Base-by-base conservation (phyloP, 2,113 vertebrate genomes). In the Syngnathus typhle region DNA sequence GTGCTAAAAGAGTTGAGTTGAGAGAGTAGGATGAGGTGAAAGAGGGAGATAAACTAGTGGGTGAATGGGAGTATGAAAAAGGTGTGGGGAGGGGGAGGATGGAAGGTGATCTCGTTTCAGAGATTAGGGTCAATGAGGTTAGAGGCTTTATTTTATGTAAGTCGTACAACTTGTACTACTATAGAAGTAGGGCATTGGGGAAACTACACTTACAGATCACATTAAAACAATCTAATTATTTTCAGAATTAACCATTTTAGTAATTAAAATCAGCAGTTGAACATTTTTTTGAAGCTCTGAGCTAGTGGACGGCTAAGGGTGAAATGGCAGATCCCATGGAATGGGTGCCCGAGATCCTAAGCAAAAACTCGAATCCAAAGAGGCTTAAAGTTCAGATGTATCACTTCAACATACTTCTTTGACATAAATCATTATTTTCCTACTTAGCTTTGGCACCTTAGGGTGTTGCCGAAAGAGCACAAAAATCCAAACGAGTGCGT, bases 61-160 rank as follows among this genome's bases (percentile, higher is more conserved):
- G 27, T 27, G 27, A 27, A 27, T 11, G 47, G 27, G 10, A 60
- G 23, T 68, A 27, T 44, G 47, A 39, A 15, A 44, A 63, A 36
- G 41, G 49, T 54, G 68, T 68, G 67, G 66, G 66, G 54, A 71
- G 62, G 23, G 58, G 19, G 65, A 64, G 32, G 11, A 63, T 21
- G 75, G 59, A 82, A 84, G 71, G 68, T 83, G 82, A 89, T 88
- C 86, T 76, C 63, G 56, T 88, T 82, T 77, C 60, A 68, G 79
- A 83, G 82, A 82, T 90, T 89, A 90, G 71, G 46, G 60, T 90
- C 84, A 89, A 75, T 77, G 68, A 82, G 77, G 75, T 83, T 81
- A 85, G 69, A 74, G 84, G 82, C 71, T 85, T 88, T 81, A 87
- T 81, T 72, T 84, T 87, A 77, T 72, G 52, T 71, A 81, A 87